Base-by-base conservation (phyloP, 1,140 invertebrate species). In the Drosophila tani region DNA sequence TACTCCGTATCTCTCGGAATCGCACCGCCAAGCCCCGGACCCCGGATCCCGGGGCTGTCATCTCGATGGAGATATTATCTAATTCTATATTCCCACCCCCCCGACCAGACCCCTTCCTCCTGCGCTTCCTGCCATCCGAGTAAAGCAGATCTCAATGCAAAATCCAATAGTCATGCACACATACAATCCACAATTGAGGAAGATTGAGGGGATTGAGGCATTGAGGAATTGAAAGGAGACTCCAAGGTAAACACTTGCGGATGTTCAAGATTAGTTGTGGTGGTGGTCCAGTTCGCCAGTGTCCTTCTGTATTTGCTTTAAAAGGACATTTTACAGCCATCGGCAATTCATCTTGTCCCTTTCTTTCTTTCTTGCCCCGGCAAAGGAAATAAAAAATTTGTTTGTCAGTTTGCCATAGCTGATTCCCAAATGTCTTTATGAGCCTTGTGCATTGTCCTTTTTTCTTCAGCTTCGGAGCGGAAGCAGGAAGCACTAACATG, bases 131-230 rank as follows among this genome's bases (percentile, higher is more conserved):
- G 9, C 53, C 64, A 19, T 27, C 38, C 29, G 38, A 24, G 29
- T 11, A 46, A 27, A 19, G 12, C 49, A 53, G 67, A 56, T 80
- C 46, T 73, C 55, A 87, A 87, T 87, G 83, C 83, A 77, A 87
- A 87, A 88, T 82, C 80, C 83, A 88, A 86, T 88, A 80, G 84
- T 86, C 83, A 86, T 86, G 80, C 83, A 83, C 79, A 85, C 83
- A 80, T 62, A 86, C 70, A 86, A 87, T 87, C 65, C 82, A 68
- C 79, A 82, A 84, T 85, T 79, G 79, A 71, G 40, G 70, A 47
- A 74, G 75, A 82, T 70, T 70, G 67, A 70, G 67, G 47, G 73
- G 86, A 86, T 83, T 86, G 80, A 63, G 76, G 81, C 68, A 83
- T 78, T 80, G 79, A 63, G 76, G 81, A 71, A 83, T 78, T 80